phyloP scores from a whole-genome alignment of 2,113 vertebrate species.

The Petromus typicus region DNA sequence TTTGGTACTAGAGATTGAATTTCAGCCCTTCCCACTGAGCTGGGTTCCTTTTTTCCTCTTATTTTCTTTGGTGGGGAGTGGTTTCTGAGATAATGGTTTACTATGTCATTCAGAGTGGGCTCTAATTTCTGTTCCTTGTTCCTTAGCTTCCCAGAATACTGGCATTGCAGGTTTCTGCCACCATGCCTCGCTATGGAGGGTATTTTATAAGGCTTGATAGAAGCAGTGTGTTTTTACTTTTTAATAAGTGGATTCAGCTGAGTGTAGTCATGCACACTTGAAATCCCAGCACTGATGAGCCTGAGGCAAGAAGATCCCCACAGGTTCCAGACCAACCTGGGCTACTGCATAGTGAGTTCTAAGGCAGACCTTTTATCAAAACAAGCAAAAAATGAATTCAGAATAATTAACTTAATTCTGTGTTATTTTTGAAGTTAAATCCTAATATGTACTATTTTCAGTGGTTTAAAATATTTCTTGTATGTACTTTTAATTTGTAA shows the following conservation, averaged over 20 bases:
- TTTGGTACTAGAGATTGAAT: not conserved
- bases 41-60: not conserved
- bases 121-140: not conserved
- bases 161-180: not conserved
- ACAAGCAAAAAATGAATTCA: not conserved
- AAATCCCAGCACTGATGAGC: not conserved
- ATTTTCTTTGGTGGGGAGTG: not conserved
- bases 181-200: not conserved
- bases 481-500: not conserved
- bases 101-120: not conserved
- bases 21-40: not conserved
- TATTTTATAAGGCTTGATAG: not conserved
- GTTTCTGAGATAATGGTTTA: not conserved
- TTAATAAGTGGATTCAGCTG: constrained; percentile 2
- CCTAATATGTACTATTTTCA: not conserved
- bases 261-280: not conserved
- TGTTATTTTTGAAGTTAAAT: constrained; percentile 25
- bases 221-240: not conserved
- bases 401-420: not conserved
- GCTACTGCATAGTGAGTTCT: no score
- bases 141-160: not conserved
- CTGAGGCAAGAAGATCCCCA: not conserved
- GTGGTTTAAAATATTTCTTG: not conserved
- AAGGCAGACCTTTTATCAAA: not conserved
- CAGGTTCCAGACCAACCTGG: not conserved